Base-by-base conservation (phyloP, 2,113 vertebrate species). In the Microtus pennsylvanicus region DNA sequence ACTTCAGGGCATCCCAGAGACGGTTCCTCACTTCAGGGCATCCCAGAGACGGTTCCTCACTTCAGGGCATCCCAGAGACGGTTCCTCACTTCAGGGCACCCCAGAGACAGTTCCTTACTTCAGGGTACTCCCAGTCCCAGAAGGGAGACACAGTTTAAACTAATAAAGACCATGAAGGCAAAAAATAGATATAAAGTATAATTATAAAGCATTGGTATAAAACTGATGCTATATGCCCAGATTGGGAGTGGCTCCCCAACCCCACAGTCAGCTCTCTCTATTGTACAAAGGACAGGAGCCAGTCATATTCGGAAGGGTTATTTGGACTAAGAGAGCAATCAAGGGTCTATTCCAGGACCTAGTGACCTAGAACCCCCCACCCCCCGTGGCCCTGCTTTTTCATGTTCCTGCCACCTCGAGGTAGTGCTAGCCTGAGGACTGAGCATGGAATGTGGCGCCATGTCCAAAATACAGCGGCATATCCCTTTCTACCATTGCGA, bases 11-110 rank as follows among this genome's bases (percentile, higher is more conserved):
- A 0, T 17, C 42, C 38, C 42, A 42, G 30, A 86, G 55, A 14
- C 0, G 1, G 45, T 30, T 2, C 30, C n/a, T 26, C 7, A 45
- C 3, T 55, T 28, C 0, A 4, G 77, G 30, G 33, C 38, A 42
- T n/a, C 42, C 38, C 42, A 42, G 30, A 86, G 55, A 14, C 0
- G 2, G 45, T 30, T 2, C 30, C n/a, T 26, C 7, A 45, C 3
- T 55, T 28, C 0, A 4, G 77, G 30, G 33, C 0, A 0, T 17
- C 42, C 38, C 42, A 42, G 30, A 86, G 55, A 14, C 0, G 1
- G 45, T 30, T 2, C 30, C n/a, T 26, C 7, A 45, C 3, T 55
- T 28, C 0, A 4, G 77, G 30, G 33, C 38, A 42, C 38, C 38
- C 38, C 38, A 42, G 38, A 42, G 38, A 42, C 2, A 42, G 38